Evolutionary conservation across 1,140 invertebrate species (phyloP).

Genomic region (Cepaea nemoralis): DNA sequence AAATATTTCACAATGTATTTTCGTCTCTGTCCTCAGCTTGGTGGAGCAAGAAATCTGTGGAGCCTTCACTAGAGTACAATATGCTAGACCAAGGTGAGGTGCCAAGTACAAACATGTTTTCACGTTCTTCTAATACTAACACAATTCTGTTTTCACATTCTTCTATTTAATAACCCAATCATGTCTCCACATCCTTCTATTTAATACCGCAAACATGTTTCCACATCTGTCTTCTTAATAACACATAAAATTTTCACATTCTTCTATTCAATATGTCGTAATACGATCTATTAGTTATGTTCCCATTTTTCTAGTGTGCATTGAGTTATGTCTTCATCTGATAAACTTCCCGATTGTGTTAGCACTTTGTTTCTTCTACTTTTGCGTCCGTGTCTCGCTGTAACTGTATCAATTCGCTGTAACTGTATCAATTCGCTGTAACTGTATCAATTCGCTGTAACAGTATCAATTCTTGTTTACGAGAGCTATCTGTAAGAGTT

Average conservation of each 20-base stretch:
- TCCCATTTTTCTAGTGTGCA: no score
- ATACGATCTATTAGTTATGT: background rate
- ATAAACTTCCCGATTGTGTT: no score
- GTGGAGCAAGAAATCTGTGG: slow-evolving; percentile 1
- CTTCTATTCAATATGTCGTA: no score
- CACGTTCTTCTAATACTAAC: background rate
- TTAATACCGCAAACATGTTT: background rate
- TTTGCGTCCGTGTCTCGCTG: no score
- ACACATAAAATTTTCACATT: background rate
- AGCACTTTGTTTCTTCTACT: no score
- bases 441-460: no score
- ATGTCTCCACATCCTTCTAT: background rate
- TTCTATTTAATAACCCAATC: background rate
- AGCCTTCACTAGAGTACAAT: background rate
- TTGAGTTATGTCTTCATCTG: no score
- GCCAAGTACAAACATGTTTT: background rate
- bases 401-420: no score
- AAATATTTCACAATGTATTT: no score
- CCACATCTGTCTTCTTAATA: background rate
- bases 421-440: no score
- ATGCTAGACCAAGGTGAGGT: background rate
- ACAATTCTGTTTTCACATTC: background rate
- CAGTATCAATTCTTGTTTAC: no score
- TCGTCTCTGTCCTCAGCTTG: background rate
- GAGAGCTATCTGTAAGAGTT: no score